Percentiles rank a stretch among this genome's conserved stretches.
Conservation (phyloP, 2,888 invertebrate genomes). For the Ditylenchus weischeri region DNA sequence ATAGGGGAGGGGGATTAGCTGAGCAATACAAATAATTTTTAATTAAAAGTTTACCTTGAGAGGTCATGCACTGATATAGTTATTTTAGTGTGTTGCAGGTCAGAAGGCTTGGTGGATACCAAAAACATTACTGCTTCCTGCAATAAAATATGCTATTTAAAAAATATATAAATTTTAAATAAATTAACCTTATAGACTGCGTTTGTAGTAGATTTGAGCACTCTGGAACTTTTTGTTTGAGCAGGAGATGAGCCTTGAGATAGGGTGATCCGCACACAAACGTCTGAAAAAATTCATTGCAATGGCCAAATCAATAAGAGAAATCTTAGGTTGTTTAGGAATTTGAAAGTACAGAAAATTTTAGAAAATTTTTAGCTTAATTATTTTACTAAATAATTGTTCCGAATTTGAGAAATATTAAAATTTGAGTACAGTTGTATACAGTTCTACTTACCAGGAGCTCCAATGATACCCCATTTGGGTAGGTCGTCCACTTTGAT, state of each 20-base stretch:
- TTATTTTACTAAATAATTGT: too few relatives aligned
- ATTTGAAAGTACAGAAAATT: too few relatives aligned
- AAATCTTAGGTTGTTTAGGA: not conserved
- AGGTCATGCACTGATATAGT: conserved; percentile 58
- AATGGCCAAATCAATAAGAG: not conserved
- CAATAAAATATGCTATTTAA: conserved; percentile 13
- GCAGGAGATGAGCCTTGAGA: conserved; percentile 46
- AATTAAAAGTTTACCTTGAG: conserved; percentile 38
- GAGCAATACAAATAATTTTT: too few relatives aligned
- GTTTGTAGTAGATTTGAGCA: conserved; percentile 47
- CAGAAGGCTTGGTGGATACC: conserved; percentile 58
- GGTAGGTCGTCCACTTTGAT: conserved; percentile 61
- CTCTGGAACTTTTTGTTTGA: conserved; percentile 56
- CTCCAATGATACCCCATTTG: conserved; percentile 60
- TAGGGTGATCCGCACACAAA: conserved; percentile 61
- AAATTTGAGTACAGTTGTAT: conserved; percentile 18
- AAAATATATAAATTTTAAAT: not conserved
- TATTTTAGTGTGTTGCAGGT: conserved; percentile 59
- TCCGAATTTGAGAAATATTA: not conserved
- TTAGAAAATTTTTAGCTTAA: too few relatives aligned
- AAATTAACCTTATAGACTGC: conserved; percentile 44
- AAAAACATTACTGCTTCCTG: conserved; percentile 57
- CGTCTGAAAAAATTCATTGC: conserved; percentile 55
- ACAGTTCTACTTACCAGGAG: conserved; percentile 57
- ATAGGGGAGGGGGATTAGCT: too few relatives aligned